phyloP scores from a whole-genome alignment of 2,888 invertebrate genomes.

The Melanotus villosus region DNA sequence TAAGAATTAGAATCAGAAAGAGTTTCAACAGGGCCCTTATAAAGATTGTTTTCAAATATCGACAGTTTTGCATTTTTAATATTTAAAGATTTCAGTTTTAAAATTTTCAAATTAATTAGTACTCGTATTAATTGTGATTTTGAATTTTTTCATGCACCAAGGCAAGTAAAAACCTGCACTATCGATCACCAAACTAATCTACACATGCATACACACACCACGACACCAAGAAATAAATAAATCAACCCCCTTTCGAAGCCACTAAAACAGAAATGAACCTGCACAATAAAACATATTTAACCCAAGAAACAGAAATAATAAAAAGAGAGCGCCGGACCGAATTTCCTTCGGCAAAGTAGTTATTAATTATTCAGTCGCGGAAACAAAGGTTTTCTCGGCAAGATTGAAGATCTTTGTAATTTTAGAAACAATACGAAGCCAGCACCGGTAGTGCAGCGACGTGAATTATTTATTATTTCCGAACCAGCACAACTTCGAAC shows the following conservation, averaged over 20 bases:
- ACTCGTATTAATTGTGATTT: too few relatives aligned
- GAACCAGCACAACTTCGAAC: background rate
- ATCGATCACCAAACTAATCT: too few relatives aligned
- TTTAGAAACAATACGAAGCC: constrained; percentile 31
- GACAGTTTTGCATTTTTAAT: too few relatives aligned
- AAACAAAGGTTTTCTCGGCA: constrained; percentile 31
- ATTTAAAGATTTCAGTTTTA: too few relatives aligned
- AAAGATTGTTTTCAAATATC: too few relatives aligned
- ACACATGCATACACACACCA: background rate
- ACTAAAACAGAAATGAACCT: too few relatives aligned
- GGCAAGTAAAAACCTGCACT: too few relatives aligned
- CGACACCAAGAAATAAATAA: background rate
- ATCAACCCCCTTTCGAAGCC: too few relatives aligned
- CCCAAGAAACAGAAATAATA: background rate
- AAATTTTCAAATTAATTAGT: too few relatives aligned
- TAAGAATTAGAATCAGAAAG: too few relatives aligned
- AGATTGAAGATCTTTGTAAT: constrained; percentile 39
- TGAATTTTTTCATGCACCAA: too few relatives aligned
- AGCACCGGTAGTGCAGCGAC: constrained; percentile 30
- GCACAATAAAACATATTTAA: constrained; percentile 14
- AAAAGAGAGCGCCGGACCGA: background rate
- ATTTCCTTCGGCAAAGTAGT: constrained; percentile 14
- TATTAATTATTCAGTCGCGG: constrained; percentile 38
- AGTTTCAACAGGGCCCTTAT: too few relatives aligned
- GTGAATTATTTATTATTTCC: constrained; percentile 37